Evolutionary conservation across 2,113 vertebrate species (phyloP).

Genomic region (Eolophus roseicapilla): DNA sequence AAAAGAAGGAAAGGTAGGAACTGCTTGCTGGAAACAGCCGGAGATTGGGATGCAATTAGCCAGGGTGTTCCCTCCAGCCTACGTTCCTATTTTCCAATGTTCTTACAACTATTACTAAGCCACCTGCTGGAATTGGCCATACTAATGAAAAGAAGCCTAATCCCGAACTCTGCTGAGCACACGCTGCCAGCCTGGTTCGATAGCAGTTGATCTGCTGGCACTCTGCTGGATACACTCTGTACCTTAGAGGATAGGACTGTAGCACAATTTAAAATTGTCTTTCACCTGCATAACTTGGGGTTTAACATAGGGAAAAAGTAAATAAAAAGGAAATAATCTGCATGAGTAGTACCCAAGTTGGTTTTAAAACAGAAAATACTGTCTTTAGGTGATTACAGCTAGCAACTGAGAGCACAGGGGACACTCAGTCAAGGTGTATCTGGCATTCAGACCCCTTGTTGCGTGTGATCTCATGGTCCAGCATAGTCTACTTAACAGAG

Average conservation of each 20-base stretch:
- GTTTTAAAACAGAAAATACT: background rate
- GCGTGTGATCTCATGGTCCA: background rate
- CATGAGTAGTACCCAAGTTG: background rate
- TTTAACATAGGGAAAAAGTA: background rate
- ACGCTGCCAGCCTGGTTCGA: background rate
- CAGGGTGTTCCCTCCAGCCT: background rate
- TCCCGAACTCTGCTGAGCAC: background rate
- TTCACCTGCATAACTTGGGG: background rate
- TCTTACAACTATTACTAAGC: background rate
- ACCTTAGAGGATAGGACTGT: background rate
- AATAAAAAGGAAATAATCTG: background rate
- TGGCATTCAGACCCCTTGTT: background rate
- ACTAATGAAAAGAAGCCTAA: background rate
- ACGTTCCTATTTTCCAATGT: background rate
- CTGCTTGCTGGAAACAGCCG: background rate
- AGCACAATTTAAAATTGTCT: background rate
- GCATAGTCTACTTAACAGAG: background rate
- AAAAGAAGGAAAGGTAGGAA: background rate
- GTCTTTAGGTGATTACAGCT: background rate
- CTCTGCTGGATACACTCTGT: background rate
- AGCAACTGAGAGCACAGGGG: background rate
- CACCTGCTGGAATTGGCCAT: background rate
- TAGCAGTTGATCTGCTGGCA: background rate
- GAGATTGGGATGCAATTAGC: background rate
- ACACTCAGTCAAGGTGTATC: background rate